Conservation (phyloP, 2,113 vertebrate species). For the Bos indicus region DNA sequence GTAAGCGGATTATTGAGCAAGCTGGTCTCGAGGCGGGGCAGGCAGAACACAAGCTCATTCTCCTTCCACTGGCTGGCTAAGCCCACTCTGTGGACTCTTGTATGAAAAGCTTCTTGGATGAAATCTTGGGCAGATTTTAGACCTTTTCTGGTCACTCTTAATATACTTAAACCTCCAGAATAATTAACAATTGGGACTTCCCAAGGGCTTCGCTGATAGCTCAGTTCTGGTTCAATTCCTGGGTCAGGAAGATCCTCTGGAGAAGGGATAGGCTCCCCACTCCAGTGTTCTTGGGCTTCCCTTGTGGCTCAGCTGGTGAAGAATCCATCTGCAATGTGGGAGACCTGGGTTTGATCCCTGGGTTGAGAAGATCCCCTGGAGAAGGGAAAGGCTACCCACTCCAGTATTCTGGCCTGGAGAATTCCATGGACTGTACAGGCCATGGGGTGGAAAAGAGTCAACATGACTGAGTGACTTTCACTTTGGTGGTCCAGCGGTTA, state of each 20-base stretch:
- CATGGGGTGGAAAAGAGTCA: not conserved
- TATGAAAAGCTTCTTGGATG: not conserved
- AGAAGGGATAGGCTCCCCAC: not conserved
- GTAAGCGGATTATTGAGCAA: accelerated
- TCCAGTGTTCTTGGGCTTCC: not conserved
- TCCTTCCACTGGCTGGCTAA: not conserved
- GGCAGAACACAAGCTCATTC: not conserved
- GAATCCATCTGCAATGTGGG: not conserved
- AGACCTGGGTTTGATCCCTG: not conserved
- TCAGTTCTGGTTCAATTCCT: not conserved
- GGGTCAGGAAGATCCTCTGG: not conserved
- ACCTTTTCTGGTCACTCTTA: not conserved
- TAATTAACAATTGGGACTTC: not conserved
- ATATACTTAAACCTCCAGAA: not conserved
- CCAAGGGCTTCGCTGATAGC: not conserved
- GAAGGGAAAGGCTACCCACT: not conserved
- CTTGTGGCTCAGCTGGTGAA: not conserved
- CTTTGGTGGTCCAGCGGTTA: not conserved
- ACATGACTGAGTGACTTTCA: not conserved
- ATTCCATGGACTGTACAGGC: not conserved
- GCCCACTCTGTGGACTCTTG: not conserved
- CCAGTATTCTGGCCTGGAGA: not conserved
- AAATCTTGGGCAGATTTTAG: not conserved
- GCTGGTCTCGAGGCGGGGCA: not conserved
- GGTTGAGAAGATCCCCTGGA: not conserved